Evolutionary conservation across 2,888 invertebrate species (phyloP), one percentile per base, ranked within the genome.

Genomic region (Troides aeacus): DNA sequence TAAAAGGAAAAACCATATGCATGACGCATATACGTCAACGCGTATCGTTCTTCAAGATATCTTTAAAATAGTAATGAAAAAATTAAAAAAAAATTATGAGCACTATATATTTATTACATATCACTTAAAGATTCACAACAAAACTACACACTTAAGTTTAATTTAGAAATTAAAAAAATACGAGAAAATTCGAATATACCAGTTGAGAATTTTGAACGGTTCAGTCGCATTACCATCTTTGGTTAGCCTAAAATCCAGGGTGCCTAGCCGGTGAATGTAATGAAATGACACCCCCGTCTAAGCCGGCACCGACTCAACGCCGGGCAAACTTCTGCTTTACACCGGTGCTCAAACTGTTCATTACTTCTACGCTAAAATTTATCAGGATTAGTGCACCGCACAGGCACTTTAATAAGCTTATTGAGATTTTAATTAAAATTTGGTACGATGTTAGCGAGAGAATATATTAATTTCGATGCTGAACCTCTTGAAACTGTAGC

Each of bases 221-320:
- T 64, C 59, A 66, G 65, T 68, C 59, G 64, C 62, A 57, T 56
- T 65, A 71, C 71, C 69, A 68, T 74, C 73, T 64, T 46, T 17
- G 64, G 69, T 56, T 61, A 69, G 61, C 70, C 72, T 76, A 73
- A 78, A 78, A 79, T 76, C 74, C 76, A 76, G 76, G 74, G 71
- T 74, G 77, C 75, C 77, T 78, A 78, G 77, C 73, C 76, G 67
- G 72, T 69, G 72, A 70, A 64, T 69, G 71, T 76, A 78, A 79
- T 78, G 76, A 77, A 78, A 79, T 75, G 75, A 77, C 80, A 77
- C 77, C 78, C 80, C 77, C 75, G 77, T 79, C 81, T 84, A 77
- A 81, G 78, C 75, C 77, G 71, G 76, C 76, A 75, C 75, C 78
- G 78, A 76, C 80, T 78, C 77, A 76, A 74, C 74, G 73, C 74